Evolutionary conservation across 2,888 invertebrate genomes (phyloP).

Genomic region (Leptinotarsa rubiginosa): DNA sequence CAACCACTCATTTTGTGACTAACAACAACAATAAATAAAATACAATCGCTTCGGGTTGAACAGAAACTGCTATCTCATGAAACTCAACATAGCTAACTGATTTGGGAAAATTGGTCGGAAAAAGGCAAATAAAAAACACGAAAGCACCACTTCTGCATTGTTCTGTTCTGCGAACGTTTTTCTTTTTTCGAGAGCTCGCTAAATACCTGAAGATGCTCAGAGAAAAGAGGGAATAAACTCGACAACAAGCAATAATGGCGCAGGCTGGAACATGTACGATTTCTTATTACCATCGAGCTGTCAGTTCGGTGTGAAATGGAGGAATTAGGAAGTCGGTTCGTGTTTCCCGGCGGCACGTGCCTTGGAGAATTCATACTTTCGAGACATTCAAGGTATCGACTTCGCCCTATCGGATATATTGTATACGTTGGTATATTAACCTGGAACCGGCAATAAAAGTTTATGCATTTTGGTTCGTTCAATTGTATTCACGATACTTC

Average conservation of each 20-base stretch:
- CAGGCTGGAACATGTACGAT: constrained; percentile 38
- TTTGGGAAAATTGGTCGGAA: not conserved
- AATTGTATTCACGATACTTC: constrained; percentile 14
- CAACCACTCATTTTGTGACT: no score
- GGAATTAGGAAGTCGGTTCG: constrained; percentile 52
- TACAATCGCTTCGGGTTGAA: not conserved
- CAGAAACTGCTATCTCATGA: not conserved
- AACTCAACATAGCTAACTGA: not conserved
- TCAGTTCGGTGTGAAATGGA: constrained; percentile 48
- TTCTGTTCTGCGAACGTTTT: constrained; percentile 9
- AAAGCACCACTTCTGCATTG: not conserved
- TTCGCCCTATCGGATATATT: constrained; percentile 16
- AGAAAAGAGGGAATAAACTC: constrained; percentile 31
- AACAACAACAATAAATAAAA: no score
- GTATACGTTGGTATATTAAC: constrained; percentile 13
- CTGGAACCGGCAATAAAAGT: constrained; percentile 13
- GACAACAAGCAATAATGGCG: constrained; percentile 35
- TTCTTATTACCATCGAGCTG: constrained; percentile 49
- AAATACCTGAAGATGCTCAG: constrained; percentile 25
- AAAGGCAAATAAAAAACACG: not conserved
- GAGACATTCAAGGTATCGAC: constrained; percentile 17
- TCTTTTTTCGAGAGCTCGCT: constrained; percentile 15
- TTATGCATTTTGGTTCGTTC: constrained; percentile 1
- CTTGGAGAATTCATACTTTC: constrained; percentile 18
- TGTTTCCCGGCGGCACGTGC: constrained; percentile 49